Base-by-base conservation (phyloP, 2,113 vertebrate genomes). In the Tupaia tana region DNA sequence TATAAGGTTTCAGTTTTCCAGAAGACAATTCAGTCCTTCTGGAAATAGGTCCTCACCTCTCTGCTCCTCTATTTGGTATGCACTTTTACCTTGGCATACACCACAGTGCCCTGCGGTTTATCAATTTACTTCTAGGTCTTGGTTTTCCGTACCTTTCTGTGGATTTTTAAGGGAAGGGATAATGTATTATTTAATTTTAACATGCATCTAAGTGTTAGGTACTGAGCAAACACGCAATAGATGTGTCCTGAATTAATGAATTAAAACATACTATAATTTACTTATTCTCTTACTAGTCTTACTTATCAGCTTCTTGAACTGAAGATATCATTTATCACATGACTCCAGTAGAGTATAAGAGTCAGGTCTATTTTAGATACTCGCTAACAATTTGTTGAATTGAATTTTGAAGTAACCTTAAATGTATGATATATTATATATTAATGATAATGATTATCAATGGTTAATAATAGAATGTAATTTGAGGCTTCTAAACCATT, bases 121-220 rank as follows among this genome's bases (percentile, higher is more conserved):
- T 91, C 73, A 73, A 86, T 94, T 73, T 81, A 63, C 64, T 82
- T 66, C 43, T 43, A 2, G 56, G 27, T 34, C 13, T 31, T 67
- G 64, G 31, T 54, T 69, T 82, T 91, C 82, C 64, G 9, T 11
- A 61, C 2, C n/a, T 71, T 3, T 81, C 11, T 86, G 8, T 9
- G 96, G 25, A 95, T 85, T 2, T 67, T 63, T 96, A 86, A 96
- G 56, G 6, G 24, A 7, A 58, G 24, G 4, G 0, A 27, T 13
- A 54, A 93, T 70, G 27, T 43, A 79, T 77, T 88, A 88, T 86
- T 88, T 27, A 94, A 59, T 84, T 85, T 81, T 75, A 80, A 85
- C 2, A 43, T 9, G 9, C 18, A 81, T 71, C 4, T 22, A 52
- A 69, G 20, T 54, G 18, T 74, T 71, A 77, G 52, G 19, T n/a